Percentiles rank a stretch among this genome's conserved stretches.
These are phyloP conservation scores for Apotomis capreana DNA, from an alignment of 2,888 invertebrate species.

Conservation along the genomic window DNA sequence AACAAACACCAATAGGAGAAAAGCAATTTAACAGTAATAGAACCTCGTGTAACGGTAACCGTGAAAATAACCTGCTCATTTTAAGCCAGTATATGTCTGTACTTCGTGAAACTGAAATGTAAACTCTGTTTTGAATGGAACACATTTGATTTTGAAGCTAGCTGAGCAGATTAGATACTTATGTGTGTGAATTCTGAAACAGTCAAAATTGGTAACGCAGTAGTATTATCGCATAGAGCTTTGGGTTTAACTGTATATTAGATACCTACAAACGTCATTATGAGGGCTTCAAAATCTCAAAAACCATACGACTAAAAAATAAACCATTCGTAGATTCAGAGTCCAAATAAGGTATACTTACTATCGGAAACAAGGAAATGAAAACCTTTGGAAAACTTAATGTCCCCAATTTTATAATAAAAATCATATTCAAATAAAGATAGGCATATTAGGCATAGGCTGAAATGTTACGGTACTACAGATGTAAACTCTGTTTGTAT, in stretches of 20 bases:
- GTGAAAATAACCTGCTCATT: slow-evolving; percentile 17
- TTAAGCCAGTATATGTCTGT: background rate
- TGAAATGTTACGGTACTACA: no score
- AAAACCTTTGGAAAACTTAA: no score
- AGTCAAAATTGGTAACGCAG: slow-evolving; percentile 6
- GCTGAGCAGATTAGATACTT: background rate
- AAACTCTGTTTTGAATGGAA: background rate
- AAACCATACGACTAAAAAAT: no score
- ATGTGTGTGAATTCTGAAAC: background rate
- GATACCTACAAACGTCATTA: no score
- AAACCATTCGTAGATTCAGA: no score
- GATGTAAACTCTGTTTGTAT: no score
- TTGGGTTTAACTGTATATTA: background rate
- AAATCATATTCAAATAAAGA: no score
- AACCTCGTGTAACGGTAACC: slow-evolving; percentile 24
- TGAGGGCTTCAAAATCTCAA: no score
- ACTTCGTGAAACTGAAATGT: background rate
- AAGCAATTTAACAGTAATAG: slow-evolving; percentile 33
- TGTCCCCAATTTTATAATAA: no score
- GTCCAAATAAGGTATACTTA: no score
- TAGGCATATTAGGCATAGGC: no score
- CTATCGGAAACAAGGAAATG: no score
- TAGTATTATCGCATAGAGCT: background rate
- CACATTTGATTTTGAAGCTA: background rate
- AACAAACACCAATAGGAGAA: slow-evolving; percentile 5